Percentiles rank a stretch among this genome's conserved stretches.
phyloP scores from a whole-genome alignment of 2,888 invertebrate species.

The Xanthorhoe designata region DNA sequence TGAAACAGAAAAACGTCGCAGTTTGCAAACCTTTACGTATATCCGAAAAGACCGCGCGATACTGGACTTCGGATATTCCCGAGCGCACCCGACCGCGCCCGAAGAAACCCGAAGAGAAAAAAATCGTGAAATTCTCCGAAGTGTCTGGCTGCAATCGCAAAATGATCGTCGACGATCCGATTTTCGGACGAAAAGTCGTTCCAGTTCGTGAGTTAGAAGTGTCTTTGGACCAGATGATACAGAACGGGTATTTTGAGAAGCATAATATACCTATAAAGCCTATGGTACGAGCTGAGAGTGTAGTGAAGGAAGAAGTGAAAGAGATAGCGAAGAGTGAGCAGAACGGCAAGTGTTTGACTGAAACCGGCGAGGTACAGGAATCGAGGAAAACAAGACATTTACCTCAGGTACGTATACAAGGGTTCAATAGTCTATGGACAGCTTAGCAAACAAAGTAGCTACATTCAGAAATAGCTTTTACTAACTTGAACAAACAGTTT shows the following conservation, averaged over 20 bases:
- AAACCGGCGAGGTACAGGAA: conserved; percentile 42
- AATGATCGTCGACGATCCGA: conserved; percentile 78
- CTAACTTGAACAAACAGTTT: not conserved
- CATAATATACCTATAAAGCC: conserved; percentile 78
- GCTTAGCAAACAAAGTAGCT: conserved; percentile 5
- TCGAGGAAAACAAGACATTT: conserved; percentile 63
- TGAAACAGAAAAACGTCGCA: conserved; percentile 69
- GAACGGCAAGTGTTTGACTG: conserved; percentile 75
- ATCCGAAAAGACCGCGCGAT: conserved; percentile 71
- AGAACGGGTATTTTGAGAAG: conserved; percentile 81
- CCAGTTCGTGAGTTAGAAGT: conserved; percentile 81
- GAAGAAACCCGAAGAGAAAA: conserved; percentile 75
- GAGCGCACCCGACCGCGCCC: conserved; percentile 60
- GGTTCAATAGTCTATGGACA: conserved; percentile 12
- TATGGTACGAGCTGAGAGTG: conserved; percentile 53
- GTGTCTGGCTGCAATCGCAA: conserved; percentile 79
- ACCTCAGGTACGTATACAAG: conserved; percentile 67
- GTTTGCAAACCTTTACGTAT: conserved; percentile 77
- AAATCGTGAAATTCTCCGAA: conserved; percentile 82
- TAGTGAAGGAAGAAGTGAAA: conserved; percentile 60
- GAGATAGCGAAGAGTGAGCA: conserved; percentile 57
- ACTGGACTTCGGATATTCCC: conserved; percentile 76
- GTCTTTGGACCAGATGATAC: conserved; percentile 81
- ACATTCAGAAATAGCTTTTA: not conserved
- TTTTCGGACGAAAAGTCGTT: conserved; percentile 74